These are phyloP conservation scores for Argya squamiceps DNA, from an alignment of 2,797 vertebrate genomes.

Conservation along the genomic window DNA sequence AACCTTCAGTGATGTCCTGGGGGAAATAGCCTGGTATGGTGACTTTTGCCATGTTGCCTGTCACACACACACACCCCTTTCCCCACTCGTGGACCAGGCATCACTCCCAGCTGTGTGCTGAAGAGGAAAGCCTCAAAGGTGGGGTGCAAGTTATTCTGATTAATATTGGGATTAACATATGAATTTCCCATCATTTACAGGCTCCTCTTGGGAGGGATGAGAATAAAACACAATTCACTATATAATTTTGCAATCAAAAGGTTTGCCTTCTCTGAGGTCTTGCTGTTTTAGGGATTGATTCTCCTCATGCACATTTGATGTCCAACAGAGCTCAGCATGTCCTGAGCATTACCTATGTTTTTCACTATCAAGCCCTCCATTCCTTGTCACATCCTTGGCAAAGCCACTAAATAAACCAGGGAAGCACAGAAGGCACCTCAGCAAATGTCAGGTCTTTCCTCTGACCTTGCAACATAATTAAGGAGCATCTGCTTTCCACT, in stretches of 20 bases:
- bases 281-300: background rate
- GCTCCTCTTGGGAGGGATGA: background rate
- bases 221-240: background rate
- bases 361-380: background rate
- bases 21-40: background rate
- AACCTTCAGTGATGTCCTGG: background rate
- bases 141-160: accelerated
- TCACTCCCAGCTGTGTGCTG: background rate
- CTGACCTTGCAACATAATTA: background rate
- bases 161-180: accelerated
- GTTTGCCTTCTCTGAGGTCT: background rate
- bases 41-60: background rate
- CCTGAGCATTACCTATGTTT: background rate
- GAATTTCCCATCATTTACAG: background rate
- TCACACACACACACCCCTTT: accelerated
- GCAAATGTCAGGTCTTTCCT: background rate
- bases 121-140: background rate
- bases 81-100: accelerated
- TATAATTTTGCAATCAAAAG: background rate
- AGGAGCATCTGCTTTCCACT: background rate
- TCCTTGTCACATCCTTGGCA: background rate
- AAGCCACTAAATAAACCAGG: background rate
- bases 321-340: background rate
- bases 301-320: background rate
- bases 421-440: background rate